Percentiles rank a stretch among this genome's conserved stretches.
phyloP scores from a whole-genome alignment of 2,797 vertebrate genomes.

The Ptychadena robeensis region DNA sequence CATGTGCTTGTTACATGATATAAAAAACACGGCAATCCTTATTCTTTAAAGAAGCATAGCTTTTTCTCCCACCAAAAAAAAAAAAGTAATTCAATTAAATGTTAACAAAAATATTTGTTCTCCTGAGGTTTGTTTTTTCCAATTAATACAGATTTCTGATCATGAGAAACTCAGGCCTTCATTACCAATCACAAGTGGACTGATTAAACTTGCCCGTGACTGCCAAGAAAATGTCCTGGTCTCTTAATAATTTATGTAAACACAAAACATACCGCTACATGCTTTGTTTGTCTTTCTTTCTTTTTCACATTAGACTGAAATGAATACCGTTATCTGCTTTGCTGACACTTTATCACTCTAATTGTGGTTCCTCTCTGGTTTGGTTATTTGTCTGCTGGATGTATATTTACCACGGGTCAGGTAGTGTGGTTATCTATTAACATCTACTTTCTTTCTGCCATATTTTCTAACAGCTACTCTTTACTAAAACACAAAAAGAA shows the following conservation, averaged over 20 bases:
- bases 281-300: constrained; percentile 50
- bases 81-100: constrained; percentile 49
- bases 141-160: constrained; percentile 60
- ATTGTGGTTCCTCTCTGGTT: background rate
- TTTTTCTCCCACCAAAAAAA: constrained; percentile 45
- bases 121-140: constrained; percentile 29
- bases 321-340: constrained; percentile 25
- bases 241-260: constrained; percentile 60
- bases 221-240: constrained; percentile 60
- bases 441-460: no score
- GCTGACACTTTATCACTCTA: constrained; percentile 5
- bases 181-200: constrained; percentile 37
- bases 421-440: no score
- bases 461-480: no score
- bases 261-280: constrained; percentile 42
- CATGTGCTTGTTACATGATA: background rate
- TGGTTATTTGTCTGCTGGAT: background rate
- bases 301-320: constrained; percentile 39
- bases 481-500: no score
- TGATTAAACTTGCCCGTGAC: constrained; percentile 46
- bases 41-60: constrained; percentile 13
- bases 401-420: background rate
- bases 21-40: constrained; percentile 12
- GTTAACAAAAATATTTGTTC: constrained; percentile 35
- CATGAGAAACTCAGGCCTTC: constrained; percentile 57